Percentiles rank a stretch among this genome's conserved stretches.
phyloP scores from a whole-genome alignment of 2,113 vertebrate species.

The Perccottus glenii region DNA sequence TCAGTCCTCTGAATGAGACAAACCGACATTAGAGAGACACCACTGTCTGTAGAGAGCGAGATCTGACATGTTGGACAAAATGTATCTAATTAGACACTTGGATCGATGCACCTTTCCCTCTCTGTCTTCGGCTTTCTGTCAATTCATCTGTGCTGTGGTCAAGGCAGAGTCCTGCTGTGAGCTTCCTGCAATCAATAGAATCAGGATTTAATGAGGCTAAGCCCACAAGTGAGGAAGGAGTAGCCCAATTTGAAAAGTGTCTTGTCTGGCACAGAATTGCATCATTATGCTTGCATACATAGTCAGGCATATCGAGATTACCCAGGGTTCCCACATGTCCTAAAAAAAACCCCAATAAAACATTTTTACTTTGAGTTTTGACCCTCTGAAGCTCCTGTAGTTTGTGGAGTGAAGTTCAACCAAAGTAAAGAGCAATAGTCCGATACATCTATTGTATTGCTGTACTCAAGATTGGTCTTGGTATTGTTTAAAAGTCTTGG shows the following conservation, averaged over 20 bases:
- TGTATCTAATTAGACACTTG: conserved; percentile 64
- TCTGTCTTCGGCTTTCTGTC: conserved; percentile 42
- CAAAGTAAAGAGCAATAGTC: no score
- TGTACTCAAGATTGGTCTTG: no score
- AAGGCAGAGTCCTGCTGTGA: conserved; percentile 56
- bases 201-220: conserved; percentile 37
- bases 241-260: conserved; percentile 54
- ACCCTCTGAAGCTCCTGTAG: no score
- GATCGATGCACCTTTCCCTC: conserved; percentile 63
- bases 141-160: conserved; percentile 45
- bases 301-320: conserved; percentile 8
- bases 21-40: conserved; percentile 38
- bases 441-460: no score
- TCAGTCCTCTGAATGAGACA: conserved; percentile 23
- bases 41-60: conserved; percentile 26
- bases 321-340: no score
- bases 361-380: no score
- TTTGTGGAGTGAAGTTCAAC: no score
- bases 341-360: no score
- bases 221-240: conserved; percentile 21
- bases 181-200: conserved; percentile 59
- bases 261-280: conserved; percentile 52
- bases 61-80: conserved; percentile 60
- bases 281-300: conserved; percentile 47
- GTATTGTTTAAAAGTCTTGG: no score